Base-by-base conservation (phyloP, 1,140 invertebrate genomes). In the Mercenaria mercenaria region DNA sequence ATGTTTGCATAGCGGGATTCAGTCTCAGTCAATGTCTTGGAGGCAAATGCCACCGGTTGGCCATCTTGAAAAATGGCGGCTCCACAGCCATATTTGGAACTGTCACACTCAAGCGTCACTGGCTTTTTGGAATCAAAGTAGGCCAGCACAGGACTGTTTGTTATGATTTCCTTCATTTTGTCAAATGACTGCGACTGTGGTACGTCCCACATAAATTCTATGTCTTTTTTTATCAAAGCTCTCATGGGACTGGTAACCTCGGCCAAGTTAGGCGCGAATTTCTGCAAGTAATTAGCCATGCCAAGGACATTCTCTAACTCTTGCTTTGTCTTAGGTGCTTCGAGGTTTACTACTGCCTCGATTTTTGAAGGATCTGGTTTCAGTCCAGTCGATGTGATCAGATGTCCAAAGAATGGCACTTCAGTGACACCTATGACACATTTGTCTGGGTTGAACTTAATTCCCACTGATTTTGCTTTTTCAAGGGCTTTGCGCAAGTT, bases 401-500 rank as follows among this genome's bases (percentile, higher is more conserved):
- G n/a, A 43, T 83, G 84, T 39, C 86, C 79, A 1, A 91, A 72
- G 41, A 88, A 91, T 79, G 76, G 52, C 0, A 88, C 85, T 88
- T 88, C 79, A 23, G 72, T 29, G 37, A 67, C 59, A 0, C 20
- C 85, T 34, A 91, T n/a, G 34, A 79, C 64, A 41, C 76, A 90
- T 90, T 96, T 96, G 8, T 90, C 90, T 69, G 80, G 85, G 92
- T 96, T 96, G 83, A 96, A 93, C 81, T 92, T 95, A 23, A 96
- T 87, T 90, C 93, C 23, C 10, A 96, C 95, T 1, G 95, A 93
- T n/a, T 81, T 39, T 18, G 96, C 88, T 80, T 96, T 96, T 23
- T 93, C 92, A 0, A 95, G 95, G 90, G 96, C 94, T 0, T 94
- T 88, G 39, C 89, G 61, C 8, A 83, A 50, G n/a, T 79, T 85